Conservation (phyloP, 2,797 vertebrate genomes). For the Acrocephalus scirpaceus region DNA sequence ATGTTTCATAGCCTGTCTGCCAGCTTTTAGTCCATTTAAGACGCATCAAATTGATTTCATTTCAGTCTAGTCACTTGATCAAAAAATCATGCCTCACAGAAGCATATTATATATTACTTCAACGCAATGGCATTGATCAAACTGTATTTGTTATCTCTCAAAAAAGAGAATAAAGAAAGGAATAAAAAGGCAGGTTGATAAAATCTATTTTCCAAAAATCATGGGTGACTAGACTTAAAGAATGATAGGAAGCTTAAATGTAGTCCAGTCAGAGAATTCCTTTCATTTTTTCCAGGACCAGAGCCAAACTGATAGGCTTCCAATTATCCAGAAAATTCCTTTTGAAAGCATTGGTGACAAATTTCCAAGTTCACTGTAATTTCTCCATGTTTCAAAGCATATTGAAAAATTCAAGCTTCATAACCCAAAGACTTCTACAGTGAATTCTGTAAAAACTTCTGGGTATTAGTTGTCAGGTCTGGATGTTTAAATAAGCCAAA, state of each 20-base stretch:
- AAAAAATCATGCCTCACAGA: slow-evolving; percentile 49
- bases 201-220: slow-evolving; percentile 39
- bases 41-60: slow-evolving; percentile 48
- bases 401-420: slow-evolving; percentile 20
- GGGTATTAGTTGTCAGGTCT: background rate
- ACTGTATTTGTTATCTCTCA: slow-evolving; percentile 36
- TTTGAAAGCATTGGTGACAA: background rate
- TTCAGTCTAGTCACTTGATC: slow-evolving; percentile 47
- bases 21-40: slow-evolving; percentile 44
- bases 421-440: background rate
- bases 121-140: slow-evolving; percentile 6
- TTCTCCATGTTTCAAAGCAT: background rate
- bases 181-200: slow-evolving; percentile 27
- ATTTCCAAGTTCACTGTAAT: background rate
- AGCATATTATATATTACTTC: slow-evolving; percentile 30
- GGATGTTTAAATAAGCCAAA: background rate
- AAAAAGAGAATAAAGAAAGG: slow-evolving; percentile 22
- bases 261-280: background rate
- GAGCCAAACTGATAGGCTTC: slow-evolving; percentile 1
- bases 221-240: background rate
- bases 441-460: background rate
- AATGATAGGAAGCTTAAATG: slow-evolving; percentile 16
- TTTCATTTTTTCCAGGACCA: background rate
- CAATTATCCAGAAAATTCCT: slow-evolving; percentile 9
- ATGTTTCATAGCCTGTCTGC: slow-evolving; percentile 12